Evolutionary conservation across 2,113 vertebrate genomes (phyloP).

Genomic region (Sebastes fasciatus): DNA sequence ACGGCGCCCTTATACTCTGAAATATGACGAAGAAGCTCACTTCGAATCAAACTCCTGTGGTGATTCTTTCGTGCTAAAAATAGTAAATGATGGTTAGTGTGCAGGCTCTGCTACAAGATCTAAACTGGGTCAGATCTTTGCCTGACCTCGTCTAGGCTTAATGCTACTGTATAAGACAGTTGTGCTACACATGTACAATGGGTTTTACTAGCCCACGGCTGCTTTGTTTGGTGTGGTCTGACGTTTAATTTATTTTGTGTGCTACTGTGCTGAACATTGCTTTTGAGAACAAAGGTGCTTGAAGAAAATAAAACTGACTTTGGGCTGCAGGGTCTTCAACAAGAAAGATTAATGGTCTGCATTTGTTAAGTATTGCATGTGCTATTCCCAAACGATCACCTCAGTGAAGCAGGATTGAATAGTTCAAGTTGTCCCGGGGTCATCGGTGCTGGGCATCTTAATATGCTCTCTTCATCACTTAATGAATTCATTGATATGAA

Average conservation of each 20-base stretch:
- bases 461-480: slow-evolving; percentile 13
- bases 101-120: not conserved
- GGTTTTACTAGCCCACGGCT: not conserved
- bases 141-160: not conserved
- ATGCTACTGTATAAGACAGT: not conserved
- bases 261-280: slow-evolving; percentile 8
- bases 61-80: not conserved
- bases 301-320: slow-evolving; percentile 21
- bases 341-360: slow-evolving; percentile 18
- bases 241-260: slow-evolving; percentile 39
- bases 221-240: slow-evolving; percentile 14
- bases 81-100: not conserved
- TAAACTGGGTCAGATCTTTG: slow-evolving; percentile 2
- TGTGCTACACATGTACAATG: not conserved
- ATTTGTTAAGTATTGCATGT: not conserved
- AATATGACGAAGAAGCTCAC: slow-evolving; percentile 13
- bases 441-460: slow-evolving; percentile 2
- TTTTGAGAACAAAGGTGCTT: slow-evolving; percentile 27
- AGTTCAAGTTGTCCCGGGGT: not conserved
- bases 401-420: not conserved
- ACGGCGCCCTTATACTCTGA: not conserved
- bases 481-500: slow-evolving; percentile 23
- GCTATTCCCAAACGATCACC: slow-evolving; percentile 13
- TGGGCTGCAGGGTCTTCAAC: slow-evolving; percentile 19
- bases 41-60: not conserved